Percentiles rank a stretch among this genome's conserved stretches.
These are phyloP conservation scores for Drosophila kikkawai DNA, from an alignment of 1,140 invertebrate genomes.

Conservation along the genomic window DNA sequence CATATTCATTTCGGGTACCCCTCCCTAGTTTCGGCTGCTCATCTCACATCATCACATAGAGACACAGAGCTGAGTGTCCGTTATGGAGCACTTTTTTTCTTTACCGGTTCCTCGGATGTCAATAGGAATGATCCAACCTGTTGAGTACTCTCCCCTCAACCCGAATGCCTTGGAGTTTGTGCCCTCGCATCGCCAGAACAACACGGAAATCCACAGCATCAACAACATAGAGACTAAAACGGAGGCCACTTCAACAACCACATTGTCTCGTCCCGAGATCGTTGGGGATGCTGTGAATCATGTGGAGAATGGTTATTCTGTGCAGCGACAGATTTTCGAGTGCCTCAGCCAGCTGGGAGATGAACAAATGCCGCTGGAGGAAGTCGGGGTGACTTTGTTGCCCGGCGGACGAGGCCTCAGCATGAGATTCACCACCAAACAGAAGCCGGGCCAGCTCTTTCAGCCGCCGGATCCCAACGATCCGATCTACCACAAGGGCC, in stretches of 20 bases:
- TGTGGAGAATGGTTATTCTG: conserved; percentile 2
- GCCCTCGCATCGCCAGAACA: conserved; percentile 34
- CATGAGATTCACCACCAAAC: conserved; percentile 47
- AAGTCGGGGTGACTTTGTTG: conserved; percentile 36
- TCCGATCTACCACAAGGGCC: background rate
- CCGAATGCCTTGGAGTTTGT: conserved; percentile 66
- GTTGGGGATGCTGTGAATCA: conserved; percentile 11
- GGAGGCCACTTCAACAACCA: conserved; percentile 48
- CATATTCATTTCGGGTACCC: conserved; percentile 12
- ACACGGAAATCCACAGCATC: background rate
- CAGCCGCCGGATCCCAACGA: background rate
- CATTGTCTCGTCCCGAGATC: conserved; percentile 7
- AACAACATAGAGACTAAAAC: conserved; percentile 1
- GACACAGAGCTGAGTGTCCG: background rate
- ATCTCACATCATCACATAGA: background rate
- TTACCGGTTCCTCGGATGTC: conserved; percentile 15
- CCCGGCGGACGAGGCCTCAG: conserved; percentile 48
- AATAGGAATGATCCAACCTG: conserved; percentile 12
- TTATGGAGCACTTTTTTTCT: conserved; percentile 25
- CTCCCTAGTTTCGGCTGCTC: conserved; percentile 2
- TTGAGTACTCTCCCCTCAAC: conserved; percentile 46
- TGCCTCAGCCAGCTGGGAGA: conserved; percentile 55
- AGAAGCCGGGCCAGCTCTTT: conserved; percentile 2
- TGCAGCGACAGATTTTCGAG: conserved; percentile 50
- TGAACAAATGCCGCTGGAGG: conserved; percentile 40